These are phyloP conservation scores for Ruditapes philippinarum DNA, from an alignment of 1,140 invertebrate species.

Conservation along the genomic window DNA sequence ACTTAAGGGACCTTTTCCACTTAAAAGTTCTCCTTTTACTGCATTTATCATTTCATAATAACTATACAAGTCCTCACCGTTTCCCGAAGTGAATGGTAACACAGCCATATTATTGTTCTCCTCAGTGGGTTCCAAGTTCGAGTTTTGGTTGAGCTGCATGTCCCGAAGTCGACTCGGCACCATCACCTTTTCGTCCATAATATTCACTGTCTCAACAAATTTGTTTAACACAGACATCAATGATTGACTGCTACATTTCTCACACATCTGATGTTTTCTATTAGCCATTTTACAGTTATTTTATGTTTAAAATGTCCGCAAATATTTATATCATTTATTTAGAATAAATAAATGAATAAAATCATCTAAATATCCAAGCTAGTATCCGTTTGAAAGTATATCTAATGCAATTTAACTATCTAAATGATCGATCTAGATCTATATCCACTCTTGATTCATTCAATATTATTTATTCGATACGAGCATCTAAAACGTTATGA, in stretches of 20 bases:
- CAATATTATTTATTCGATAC: too few species aligned
- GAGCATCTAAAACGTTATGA: too few species aligned
- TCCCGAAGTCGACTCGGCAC: constrained; percentile 78
- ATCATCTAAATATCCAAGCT: too few species aligned
- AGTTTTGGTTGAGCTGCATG: constrained; percentile 65
- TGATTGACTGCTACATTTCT: constrained; percentile 68
- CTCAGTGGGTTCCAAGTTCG: constrained; percentile 36
- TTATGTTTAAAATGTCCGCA: too few species aligned
- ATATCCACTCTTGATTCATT: too few species aligned
- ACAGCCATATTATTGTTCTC: constrained; percentile 69
- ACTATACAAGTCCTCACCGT: constrained; percentile 74
- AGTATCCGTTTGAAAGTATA: too few species aligned
- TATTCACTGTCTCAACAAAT: constrained; percentile 76
- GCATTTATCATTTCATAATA: constrained; percentile 79
- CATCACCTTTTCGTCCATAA: constrained; percentile 80
- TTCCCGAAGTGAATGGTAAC: constrained; percentile 43
- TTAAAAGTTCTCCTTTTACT: constrained; percentile 74
- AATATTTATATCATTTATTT: too few species aligned
- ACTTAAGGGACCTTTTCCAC: constrained; percentile 48
- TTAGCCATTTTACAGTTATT: constrained; percentile 22
- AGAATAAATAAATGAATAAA: too few species aligned
- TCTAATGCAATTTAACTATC: too few species aligned
- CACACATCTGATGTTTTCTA: constrained; percentile 20
- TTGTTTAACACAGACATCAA: constrained; percentile 73
- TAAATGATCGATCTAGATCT: too few species aligned